phyloP scores from a whole-genome alignment of 92 coral and sea anemone species.

The Anthopleura xanthogrammica region DNA sequence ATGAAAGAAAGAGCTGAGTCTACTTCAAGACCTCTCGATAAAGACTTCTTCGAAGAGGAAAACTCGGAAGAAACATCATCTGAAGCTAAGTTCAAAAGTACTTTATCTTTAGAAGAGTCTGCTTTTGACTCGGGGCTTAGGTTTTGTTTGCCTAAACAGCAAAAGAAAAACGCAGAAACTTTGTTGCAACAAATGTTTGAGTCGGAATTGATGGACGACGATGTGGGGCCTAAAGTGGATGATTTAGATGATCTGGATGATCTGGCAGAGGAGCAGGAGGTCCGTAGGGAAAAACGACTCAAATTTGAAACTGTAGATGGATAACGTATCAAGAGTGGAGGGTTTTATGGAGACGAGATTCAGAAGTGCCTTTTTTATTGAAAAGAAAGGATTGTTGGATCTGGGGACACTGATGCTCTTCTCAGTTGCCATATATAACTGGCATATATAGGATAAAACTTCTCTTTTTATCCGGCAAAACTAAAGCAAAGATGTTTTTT shows the following conservation, averaged over 20 bases:
- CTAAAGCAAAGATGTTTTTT: no score
- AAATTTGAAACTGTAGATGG: slow-evolving; percentile 70
- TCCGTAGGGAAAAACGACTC: slow-evolving; percentile 51
- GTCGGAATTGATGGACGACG: slow-evolving; percentile 84
- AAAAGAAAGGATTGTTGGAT: neutral
- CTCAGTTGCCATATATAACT: no score
- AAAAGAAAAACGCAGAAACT: slow-evolving; percentile 86
- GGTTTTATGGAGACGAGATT: neutral
- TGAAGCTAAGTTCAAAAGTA: neutral
- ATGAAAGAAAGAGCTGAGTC: slow-evolving; percentile 73
- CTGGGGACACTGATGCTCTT: neutral
- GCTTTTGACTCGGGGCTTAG: slow-evolving; percentile 74
- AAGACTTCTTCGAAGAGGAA: slow-evolving; percentile 15
- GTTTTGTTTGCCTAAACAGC: slow-evolving; percentile 86
- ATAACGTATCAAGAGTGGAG: no score
- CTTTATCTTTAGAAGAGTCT: slow-evolving; percentile 58
- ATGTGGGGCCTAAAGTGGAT: slow-evolving; percentile 79
- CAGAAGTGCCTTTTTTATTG: neutral
- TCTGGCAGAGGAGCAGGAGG: slow-evolving; percentile 43
- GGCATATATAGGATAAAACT: no score
- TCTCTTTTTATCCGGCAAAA: no score
- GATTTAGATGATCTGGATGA: slow-evolving; percentile 84
- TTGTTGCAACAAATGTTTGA: slow-evolving; percentile 96
- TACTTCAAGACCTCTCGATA: slow-evolving; percentile 46
- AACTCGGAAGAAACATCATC: neutral